Base-by-base conservation (phyloP, 2,797 vertebrate genomes). In the Glyptemys insculpta region DNA sequence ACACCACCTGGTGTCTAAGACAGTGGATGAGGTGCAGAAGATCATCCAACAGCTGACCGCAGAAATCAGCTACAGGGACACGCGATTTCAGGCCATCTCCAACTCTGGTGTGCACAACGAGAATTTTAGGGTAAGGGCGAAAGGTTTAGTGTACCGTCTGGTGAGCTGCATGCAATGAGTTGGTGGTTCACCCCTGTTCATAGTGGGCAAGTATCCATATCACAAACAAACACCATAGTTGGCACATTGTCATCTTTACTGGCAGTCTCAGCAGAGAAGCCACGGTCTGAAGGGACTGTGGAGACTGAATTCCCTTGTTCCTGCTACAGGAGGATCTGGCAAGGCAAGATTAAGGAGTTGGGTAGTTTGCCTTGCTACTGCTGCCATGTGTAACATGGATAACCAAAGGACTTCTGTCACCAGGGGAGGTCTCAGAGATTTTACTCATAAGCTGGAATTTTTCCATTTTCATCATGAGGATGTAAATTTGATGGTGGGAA, bases 61-160 rank as follows among this genome's bases (percentile, higher is more conserved):
- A 59, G 98, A 99, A 90, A 98, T 99, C 98, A 99, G 99, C 96
- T 91, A 14, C 86, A 98, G 98, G 91, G 99, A 99, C 14, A 49
- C 93, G 4, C 97, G 99, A 57, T 99, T 99, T 96, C 98, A 99
- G 93, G 98, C 98, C 4, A 97, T 98, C 94, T 98, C 98, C 85
- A 98, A 97, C 95, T 98, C 98, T 83, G 98, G 98, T 78, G 98
- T 98, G 79, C 98, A 99, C 97, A 99, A 99, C 92, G 98, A 98
- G 84, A 98, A 98, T 95, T 97, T 98, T 76, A 98, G 98, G 98
- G 98, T 98, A 97, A 72, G 88, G 65, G 50, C 31, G 74, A 57
- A 31, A 87, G 59, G 18, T 83, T 86, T 83, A 4, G 14, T 53
- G 5, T 12, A 3, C 5, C 49, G 53, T 76, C 65, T 68, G 79